phyloP scores from a whole-genome alignment of 2,113 vertebrate species.

The Anhinga rufa region DNA sequence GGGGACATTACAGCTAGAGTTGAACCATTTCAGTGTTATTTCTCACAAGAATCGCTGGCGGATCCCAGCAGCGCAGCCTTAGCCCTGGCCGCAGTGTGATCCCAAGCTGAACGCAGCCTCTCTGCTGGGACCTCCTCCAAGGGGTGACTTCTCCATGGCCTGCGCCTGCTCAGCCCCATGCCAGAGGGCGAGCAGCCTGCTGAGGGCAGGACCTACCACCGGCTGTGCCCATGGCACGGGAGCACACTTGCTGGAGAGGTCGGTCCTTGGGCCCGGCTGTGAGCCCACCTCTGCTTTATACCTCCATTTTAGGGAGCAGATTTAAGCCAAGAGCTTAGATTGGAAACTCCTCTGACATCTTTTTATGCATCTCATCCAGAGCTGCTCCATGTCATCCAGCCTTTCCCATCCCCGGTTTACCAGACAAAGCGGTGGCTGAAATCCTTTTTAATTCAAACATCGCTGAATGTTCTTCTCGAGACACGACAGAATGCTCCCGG shows the following conservation, averaged over 20 bases:
- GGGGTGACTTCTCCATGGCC: not conserved
- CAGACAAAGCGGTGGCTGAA: conserved; percentile 6
- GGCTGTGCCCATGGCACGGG: not conserved
- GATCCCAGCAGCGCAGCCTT: not conserved
- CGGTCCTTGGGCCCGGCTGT: not conserved
- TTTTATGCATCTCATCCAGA: not conserved
- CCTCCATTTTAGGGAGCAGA: not conserved
- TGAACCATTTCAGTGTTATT: not conserved
- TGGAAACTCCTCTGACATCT: not conserved
- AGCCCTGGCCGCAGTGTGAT: not conserved
- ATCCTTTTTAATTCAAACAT: conserved; percentile 47
- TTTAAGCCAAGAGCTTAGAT: not conserved
- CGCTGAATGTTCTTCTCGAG: not conserved
- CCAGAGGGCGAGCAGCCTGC: not conserved
- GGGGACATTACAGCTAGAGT: not conserved
- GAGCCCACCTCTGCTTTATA: not conserved
- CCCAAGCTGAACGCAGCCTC: not conserved
- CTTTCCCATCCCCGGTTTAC: not conserved
- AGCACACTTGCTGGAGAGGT: accelerated
- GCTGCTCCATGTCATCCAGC: not conserved
- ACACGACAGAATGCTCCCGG: not conserved
- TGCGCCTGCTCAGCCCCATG: not conserved
- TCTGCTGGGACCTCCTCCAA: not conserved
- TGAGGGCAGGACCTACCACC: accelerated
- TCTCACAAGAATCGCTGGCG: not conserved